Evolutionary conservation across 2,888 invertebrate species (phyloP), one percentile per base, ranked within the genome.

Genomic region (Drosophila mettleri): DNA sequence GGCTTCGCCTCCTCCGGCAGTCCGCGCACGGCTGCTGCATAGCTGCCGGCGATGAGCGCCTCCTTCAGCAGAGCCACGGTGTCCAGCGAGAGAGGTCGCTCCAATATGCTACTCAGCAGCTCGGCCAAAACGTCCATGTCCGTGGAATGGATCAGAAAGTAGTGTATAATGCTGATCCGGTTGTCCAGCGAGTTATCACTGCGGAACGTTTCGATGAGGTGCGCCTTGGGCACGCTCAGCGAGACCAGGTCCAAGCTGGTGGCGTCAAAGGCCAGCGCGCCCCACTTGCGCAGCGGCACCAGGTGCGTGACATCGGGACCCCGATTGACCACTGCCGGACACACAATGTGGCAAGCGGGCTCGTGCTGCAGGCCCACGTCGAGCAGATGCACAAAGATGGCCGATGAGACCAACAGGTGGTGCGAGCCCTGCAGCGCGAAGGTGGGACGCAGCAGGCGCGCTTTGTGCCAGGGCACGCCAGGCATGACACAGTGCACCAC

Each of bases 351-450:
- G 81, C 96, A 96, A 80, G 95, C 95, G 0, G 97, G 97, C 90
- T 97, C 97, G 91, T 97, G 97, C 83, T 94, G 94, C 10, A 95
- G 93, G 4, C 97, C 96, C 49, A 97, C 95, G 93, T 98, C 98
- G 57, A 98, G 93, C 27, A 98, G 92, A 89, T 98, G 97, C 0
- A 96, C 95, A 92, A 97, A 98, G 31, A 96, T 93, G 88, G 95
- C 96, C 14, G 97, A 97, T 24, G 96, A 95, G 1, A 98, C 97
- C 34, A 97, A 92, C 89, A 98, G 94, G 82, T 97, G 95, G 90
- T 96, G 96, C 73, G 95, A 96, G 0, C 92, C 95, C 77, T 96
- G 95, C 57, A 97, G 92, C 3, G 95, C 94, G 91, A 97, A 97
- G 0, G 96, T 95, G 1, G 97, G 97, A 45, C 96, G 93, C 83